Evolutionary conservation across 2,113 vertebrate genomes (phyloP).

Genomic region (Ploceus nigricollis): DNA sequence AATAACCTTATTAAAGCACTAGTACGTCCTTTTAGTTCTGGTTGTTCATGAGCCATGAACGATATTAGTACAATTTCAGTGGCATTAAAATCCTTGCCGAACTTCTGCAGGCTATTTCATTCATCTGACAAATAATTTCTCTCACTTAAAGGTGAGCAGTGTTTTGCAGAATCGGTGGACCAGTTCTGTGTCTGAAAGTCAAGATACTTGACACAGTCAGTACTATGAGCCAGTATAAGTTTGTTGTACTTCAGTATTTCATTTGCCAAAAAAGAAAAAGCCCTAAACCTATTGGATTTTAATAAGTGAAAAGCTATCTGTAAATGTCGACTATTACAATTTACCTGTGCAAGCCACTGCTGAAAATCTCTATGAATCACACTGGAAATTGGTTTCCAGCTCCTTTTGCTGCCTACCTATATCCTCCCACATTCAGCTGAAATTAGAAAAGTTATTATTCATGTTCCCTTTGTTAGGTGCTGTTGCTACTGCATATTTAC

Average conservation of each 20-base stretch:
- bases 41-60: background rate
- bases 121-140: background rate
- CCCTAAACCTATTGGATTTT: background rate
- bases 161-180: background rate
- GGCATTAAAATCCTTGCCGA: background rate
- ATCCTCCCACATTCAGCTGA: conserved; percentile 58
- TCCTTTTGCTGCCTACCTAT: conserved; percentile 49
- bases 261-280: background rate
- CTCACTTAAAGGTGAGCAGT: background rate
- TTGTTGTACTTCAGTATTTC: background rate
- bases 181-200: background rate
- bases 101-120: background rate
- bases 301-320: background rate
- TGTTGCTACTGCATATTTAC: conserved; percentile 36
- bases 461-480: conserved; percentile 47
- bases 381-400: conserved; percentile 13
- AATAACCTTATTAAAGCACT: background rate
- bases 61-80: background rate
- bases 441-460: conserved; percentile 64
- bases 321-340: conserved; percentile 12
- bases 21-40: background rate
- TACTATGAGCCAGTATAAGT: background rate
- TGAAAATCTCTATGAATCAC: conserved; percentile 52
- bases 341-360: conserved; percentile 35
- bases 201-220: background rate